Evolutionary conservation across 1,140 invertebrate species (phyloP).

Genomic region (Papilio polytes): DNA sequence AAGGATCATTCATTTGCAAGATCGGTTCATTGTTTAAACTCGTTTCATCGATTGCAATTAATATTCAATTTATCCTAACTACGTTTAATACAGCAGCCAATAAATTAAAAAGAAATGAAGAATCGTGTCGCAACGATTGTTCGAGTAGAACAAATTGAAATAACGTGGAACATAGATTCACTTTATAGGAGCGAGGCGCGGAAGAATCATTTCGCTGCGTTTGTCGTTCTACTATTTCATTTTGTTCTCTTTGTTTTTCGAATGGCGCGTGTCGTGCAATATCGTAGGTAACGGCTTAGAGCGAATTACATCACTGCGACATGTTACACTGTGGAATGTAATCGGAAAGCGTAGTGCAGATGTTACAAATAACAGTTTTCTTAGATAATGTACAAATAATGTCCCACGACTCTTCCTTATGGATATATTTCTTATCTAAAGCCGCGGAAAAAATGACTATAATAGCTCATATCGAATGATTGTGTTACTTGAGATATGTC

Average conservation of each 20-base stretch:
- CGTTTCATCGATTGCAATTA: not conserved
- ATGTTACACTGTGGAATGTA: conserved; percentile 14
- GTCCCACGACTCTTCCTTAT: not conserved
- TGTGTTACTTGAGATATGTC: not conserved
- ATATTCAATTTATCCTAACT: not conserved
- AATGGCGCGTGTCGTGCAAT: conserved; percentile 14
- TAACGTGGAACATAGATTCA: conserved; percentile 30
- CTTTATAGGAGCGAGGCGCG: conserved; percentile 17
- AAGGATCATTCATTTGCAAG: not conserved
- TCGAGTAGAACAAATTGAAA: conserved; percentile 26
- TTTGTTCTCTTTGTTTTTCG: conserved; percentile 6
- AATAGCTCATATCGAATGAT: not conserved
- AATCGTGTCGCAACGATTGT: conserved; percentile 19
- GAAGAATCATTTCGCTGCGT: conserved; percentile 32
- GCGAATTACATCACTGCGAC: conserved; percentile 8
- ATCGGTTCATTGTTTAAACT: not conserved
- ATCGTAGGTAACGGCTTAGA: conserved; percentile 14
- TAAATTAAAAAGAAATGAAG: conserved; percentile 26
- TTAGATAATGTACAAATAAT: conserved; percentile 14
- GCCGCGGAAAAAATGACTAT: not conserved
- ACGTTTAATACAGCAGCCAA: not conserved
- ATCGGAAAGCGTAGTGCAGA: not conserved
- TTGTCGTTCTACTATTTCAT: conserved; percentile 25
- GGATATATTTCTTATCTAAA: not conserved
- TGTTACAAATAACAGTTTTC: not conserved